A percentile compares a stretch with the other conserved stretches of the same genome.
These are phyloP conservation scores for Coptodon bakossiorum DNA, from an alignment of 2,113 vertebrate genomes.

Conservation along the genomic window DNA sequence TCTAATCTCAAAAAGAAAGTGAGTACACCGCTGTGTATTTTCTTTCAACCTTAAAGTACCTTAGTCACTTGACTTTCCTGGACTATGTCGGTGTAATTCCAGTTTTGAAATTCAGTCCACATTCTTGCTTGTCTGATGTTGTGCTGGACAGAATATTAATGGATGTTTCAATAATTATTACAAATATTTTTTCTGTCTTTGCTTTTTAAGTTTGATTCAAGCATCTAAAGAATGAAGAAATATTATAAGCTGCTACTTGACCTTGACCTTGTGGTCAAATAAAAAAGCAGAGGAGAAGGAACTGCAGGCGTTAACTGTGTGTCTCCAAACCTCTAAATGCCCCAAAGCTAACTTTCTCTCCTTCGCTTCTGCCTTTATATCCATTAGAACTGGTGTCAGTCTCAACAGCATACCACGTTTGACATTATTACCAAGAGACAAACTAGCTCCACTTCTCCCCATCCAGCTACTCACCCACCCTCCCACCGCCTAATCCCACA, in stretches of 20 bases:
- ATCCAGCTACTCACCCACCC: background rate
- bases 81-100: background rate
- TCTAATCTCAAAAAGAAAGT: background rate
- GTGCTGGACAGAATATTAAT: background rate
- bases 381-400: background rate
- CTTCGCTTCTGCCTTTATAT: background rate
- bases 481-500: conserved; percentile 38
- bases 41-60: background rate
- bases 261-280: background rate
- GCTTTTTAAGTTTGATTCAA: background rate
- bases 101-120: background rate
- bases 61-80: background rate
- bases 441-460: background rate
- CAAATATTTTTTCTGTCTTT: background rate
- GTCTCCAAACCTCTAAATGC: background rate
- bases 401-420: conserved; percentile 3
- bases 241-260: background rate
- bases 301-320: background rate
- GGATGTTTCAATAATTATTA: background rate
- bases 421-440: background rate
- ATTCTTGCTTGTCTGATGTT: background rate
- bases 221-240: background rate
- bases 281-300: background rate
- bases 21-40: background rate
- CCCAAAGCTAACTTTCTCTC: background rate